A percentile compares a stretch with the other conserved stretches of the same genome.
Conservation (phyloP, 2,888 invertebrate species). For the Thecocarcelia acutangulata region DNA sequence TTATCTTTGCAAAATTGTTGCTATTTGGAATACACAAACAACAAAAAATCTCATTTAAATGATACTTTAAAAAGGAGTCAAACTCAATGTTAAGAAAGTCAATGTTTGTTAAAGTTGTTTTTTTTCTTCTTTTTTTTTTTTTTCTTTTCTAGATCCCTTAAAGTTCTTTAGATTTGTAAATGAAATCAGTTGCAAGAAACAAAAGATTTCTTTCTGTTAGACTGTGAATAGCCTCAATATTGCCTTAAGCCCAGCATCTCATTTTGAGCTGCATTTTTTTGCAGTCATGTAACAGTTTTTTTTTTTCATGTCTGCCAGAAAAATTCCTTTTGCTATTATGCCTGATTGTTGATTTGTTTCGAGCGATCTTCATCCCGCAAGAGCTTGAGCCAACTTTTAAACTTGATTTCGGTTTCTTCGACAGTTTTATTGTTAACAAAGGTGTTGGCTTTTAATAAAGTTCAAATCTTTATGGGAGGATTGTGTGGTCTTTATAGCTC, state of each 20-base stretch:
- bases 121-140: background rate
- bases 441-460: slow-evolving; percentile 52
- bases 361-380: slow-evolving; percentile 36
- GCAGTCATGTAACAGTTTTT: slow-evolving; percentile 15
- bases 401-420: slow-evolving; percentile 23
- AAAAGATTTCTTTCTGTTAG: background rate
- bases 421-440: slow-evolving; percentile 25
- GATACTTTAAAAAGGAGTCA: background rate
- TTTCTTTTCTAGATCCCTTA: background rate
- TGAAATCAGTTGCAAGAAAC: background rate
- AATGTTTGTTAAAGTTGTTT: slow-evolving; percentile 4
- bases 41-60: slow-evolving; percentile 40
- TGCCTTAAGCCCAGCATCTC: background rate
- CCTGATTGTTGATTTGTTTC: background rate
- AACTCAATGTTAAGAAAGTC: background rate
- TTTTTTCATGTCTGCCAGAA: background rate
- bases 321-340: slow-evolving; percentile 16
- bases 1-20: slow-evolving; percentile 24
- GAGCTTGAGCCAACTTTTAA: slow-evolving; percentile 36
- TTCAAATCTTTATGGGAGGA: slow-evolving; percentile 53
- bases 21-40: background rate
- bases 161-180: slow-evolving; percentile 2
- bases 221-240: slow-evolving; percentile 33
- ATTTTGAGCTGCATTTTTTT: slow-evolving; percentile 7
- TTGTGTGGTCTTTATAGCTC: slow-evolving; percentile 45